Evolutionary conservation across 2,113 vertebrate genomes (phyloP).

Genomic region (Petrocephalus zakoni): DNA sequence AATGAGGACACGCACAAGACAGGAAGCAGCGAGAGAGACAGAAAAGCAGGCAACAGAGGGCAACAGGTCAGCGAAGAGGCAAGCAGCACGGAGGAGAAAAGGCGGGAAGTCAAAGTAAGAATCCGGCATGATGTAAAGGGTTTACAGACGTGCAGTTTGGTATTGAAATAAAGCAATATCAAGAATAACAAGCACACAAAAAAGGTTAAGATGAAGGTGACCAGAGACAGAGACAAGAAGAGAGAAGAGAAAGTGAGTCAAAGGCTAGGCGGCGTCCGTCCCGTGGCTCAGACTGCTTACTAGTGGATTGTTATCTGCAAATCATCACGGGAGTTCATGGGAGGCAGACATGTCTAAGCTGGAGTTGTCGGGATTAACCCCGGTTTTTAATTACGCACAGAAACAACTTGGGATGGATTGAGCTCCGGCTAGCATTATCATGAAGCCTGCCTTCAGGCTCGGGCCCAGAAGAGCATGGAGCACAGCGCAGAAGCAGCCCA

Average conservation of each 20-base stretch:
- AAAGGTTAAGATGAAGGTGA: not conserved
- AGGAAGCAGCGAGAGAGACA: not conserved
- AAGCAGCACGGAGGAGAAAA: not conserved
- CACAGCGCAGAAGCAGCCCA: too few relatives aligned
- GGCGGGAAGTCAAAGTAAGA: not conserved
- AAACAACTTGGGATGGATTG: too few relatives aligned
- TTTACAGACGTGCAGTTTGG: not conserved
- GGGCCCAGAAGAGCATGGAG: too few relatives aligned
- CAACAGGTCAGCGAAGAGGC: not conserved
- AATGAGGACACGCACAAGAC: not conserved
- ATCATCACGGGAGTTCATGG: not conserved
- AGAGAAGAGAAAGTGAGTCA: not conserved
- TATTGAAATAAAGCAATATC: not conserved
- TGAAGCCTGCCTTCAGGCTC: too few relatives aligned
- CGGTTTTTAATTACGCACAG: not conserved
- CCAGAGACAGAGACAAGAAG: not conserved
- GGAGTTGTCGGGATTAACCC: not conserved
- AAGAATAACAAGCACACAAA: not conserved
- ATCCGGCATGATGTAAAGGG: not conserved
- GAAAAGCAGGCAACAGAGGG: constrained; percentile 14
- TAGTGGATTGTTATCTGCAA: not conserved
- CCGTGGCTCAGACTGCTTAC: not conserved
- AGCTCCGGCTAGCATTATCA: too few relatives aligned
- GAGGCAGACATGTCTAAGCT: not conserved
- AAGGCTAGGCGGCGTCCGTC: not conserved